A percentile compares a stretch with the other conserved stretches of the same genome.
These are phyloP conservation scores for Boulengeromyrus knoepffleri DNA, from an alignment of 2,113 vertebrate species.

Conservation along the genomic window DNA sequence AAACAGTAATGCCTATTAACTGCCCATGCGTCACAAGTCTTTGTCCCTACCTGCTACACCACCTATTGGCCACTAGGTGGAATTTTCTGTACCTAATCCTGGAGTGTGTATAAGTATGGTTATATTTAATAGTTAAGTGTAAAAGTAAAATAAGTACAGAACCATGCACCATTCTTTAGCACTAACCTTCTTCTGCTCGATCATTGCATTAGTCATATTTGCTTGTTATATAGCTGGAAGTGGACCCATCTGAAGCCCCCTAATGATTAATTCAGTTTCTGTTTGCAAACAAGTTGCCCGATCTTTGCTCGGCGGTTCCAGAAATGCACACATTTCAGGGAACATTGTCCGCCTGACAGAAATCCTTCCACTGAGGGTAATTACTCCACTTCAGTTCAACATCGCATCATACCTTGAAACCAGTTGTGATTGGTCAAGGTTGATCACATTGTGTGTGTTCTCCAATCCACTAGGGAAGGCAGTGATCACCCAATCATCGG, in stretches of 20 bases:
- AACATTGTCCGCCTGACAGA: background rate
- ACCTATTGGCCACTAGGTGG: background rate
- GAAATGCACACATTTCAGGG: background rate
- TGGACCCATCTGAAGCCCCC: constrained; percentile 27
- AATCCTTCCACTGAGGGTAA: background rate
- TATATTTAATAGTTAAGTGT: background rate
- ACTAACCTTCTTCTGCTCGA: background rate
- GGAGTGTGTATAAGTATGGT: background rate
- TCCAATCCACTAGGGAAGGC: no score
- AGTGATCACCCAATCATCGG: no score
- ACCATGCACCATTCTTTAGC: background rate
- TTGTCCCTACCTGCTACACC: background rate
- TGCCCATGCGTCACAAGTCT: background rate
- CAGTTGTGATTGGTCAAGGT: background rate
- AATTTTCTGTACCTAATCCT: background rate
- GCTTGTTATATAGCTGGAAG: constrained; percentile 36
- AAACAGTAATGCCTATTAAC: background rate
- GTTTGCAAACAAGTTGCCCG: background rate
- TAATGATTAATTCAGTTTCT: constrained; percentile 38
- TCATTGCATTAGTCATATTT: constrained; percentile 30
- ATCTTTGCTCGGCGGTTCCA: background rate
- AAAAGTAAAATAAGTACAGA: background rate
- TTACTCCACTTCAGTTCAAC: background rate
- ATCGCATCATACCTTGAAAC: background rate
- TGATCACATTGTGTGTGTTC: no score